Conservation (phyloP, 1,140 invertebrate genomes). For the Pogonognathellus flavescens region DNA sequence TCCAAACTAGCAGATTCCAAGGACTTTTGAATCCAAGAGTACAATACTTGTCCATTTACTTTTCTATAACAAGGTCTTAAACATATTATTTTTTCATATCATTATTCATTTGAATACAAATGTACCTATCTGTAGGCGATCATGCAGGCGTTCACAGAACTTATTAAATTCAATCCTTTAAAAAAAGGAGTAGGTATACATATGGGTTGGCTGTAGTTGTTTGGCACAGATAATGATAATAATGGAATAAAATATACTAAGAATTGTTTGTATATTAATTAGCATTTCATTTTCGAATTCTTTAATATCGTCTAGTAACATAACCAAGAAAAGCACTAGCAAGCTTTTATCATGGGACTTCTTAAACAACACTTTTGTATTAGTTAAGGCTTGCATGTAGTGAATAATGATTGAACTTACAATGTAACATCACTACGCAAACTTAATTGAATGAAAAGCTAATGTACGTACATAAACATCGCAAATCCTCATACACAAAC, state of each 20-base stretch:
- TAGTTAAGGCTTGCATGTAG: constrained; percentile 18
- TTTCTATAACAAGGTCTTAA: no score
- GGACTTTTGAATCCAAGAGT: no score
- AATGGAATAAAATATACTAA: neutral
- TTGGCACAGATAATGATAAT: neutral
- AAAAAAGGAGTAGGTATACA: no score
- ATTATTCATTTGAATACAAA: no score
- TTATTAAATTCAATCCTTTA: no score
- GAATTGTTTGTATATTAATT: neutral
- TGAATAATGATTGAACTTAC: constrained; percentile 3
- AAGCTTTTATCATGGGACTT: constrained; percentile 4
- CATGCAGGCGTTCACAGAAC: no score
- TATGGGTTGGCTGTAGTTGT: no score
- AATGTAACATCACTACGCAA: constrained; percentile 20
- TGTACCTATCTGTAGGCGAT: no score
- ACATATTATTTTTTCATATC: no score
- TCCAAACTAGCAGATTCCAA: no score
- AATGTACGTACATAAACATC: neutral
- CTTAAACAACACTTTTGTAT: constrained; percentile 20
- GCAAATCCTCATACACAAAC: no score
- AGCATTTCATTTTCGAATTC: constrained; percentile 39
- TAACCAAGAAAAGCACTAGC: constrained; percentile 36
- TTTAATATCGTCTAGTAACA: constrained; percentile 42
- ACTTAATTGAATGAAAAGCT: constrained; percentile 4
- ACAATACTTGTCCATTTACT: no score